Base-by-base conservation (phyloP, 2,888 invertebrate species). In the Homarus gammarus region DNA sequence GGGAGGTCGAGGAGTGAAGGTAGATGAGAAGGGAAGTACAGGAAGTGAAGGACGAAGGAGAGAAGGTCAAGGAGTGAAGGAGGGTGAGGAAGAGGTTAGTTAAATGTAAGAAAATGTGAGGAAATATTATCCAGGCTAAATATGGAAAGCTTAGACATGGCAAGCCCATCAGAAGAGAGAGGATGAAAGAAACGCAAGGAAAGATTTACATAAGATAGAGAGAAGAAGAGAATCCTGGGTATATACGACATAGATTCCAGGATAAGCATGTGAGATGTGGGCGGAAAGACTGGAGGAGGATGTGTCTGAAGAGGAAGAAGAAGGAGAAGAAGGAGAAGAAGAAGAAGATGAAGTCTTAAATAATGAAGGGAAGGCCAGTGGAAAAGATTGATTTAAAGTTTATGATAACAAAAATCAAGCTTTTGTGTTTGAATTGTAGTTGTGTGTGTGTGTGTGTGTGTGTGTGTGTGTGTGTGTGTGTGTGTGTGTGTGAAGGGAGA, bases 221-320 rank as follows among this genome's bases (percentile, higher is more conserved):
- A 73, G 73, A 73, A 10, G 33, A 33, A 73, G 73, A 36, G 73
- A 73, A 22, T n/a, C n/a, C n/a, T n/a, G n/a, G n/a, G n/a, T n/a
- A n/a, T n/a, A n/a, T 31, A 1, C 6, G 73, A 33, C 33, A 73
- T 33, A 70, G 2, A 70, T 70, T 70, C 27, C 3, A 27, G 15
- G 15, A 15, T 12, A 10, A 27, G 70, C n/a, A n/a, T 22, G 70
- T 70, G 70, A 70, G 27, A 70, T 8, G 27, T 10, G 27, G 27
- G 70, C 12, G 56, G 18, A 56, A 18, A 18, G 56, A 56, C 10
- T 10, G 56, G 70, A 70, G 70, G 27, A 27, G 27, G 70, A 70
- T 10, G 70, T 12, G 27, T 10, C 12, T 12, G 70, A 27, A 70
- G 27, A 27, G 27, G 70, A 27, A 70, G 56, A 18, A 18, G 18